Percentiles rank a stretch among this genome's conserved stretches.
These are phyloP conservation scores for Adelognathus sp. DNA, from an alignment of 2,888 invertebrate species.

Conservation along the genomic window DNA sequence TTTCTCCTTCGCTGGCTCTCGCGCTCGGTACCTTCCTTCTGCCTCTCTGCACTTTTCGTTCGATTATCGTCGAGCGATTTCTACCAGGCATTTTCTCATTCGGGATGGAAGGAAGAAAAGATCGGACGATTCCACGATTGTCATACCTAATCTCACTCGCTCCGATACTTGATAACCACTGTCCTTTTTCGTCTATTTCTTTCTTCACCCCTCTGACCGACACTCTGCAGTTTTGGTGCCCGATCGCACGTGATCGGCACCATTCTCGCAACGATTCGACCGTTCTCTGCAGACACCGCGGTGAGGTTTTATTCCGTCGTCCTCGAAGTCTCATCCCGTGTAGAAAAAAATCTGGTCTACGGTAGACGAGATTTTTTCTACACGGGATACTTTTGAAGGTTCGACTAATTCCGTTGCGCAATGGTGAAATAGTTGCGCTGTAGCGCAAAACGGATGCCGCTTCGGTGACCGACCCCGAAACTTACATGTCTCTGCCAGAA, in stretches of 20 bases:
- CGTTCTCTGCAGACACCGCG: neutral
- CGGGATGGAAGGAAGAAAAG: neutral
- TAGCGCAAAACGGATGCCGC: too few species aligned
- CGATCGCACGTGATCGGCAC: neutral
- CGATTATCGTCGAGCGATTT: neutral
- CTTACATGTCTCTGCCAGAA: too few species aligned
- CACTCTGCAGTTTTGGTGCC: neutral
- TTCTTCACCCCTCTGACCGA: neutral
- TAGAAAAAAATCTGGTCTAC: constrained; percentile 35
- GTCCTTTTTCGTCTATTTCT: neutral
- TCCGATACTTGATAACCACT: neutral
- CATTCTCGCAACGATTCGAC: neutral
- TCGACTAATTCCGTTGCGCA: too few species aligned
- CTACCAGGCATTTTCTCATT: neutral
- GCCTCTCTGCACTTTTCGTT: neutral
- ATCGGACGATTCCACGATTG: neutral
- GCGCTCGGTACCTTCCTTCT: neutral
- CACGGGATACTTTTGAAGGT: too few species aligned
- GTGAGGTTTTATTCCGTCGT: neutral
- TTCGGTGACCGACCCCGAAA: too few species aligned
- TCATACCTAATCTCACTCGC: neutral
- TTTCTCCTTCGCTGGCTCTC: neutral
- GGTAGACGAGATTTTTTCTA: neutral
- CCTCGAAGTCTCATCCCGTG: constrained; percentile 24
- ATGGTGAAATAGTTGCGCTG: too few species aligned